Base-by-base conservation (phyloP, 2,797 vertebrate species). In the Champsocephalus esox region DNA sequence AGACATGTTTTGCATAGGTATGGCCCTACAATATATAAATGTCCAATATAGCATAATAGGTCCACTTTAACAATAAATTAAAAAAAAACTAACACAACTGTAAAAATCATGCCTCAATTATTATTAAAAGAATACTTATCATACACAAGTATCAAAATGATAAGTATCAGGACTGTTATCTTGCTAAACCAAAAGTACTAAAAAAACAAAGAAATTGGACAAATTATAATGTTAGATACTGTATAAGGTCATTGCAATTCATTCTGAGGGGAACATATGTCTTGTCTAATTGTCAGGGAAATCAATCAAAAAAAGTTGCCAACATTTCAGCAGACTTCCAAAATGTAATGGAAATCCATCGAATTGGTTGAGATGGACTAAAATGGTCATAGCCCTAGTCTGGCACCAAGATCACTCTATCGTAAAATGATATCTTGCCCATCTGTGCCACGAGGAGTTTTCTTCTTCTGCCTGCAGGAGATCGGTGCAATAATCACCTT, bases 401-500 rank as follows among this genome's bases (percentile, higher is more conserved):
- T 13, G 45, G 9, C 21, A 21, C 7, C 51, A 34, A 41, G 3
- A 10, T 51, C 16, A 21, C 21, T 45, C 13, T 0, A 16, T 58
- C 19, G 7, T 5, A 48, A 12, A 49, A 56, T 51, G n/a, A 21
- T 52, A 28, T 65, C 0, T 19, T 12, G 2, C 12, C n/a, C 32
- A 63, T 73, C 62, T 68, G 28, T 34, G 13, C 28, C 19, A 11
- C n/a, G 28, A 21, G 7, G 46, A 34, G 52, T 38, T 63, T 55
- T 45, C n/a, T 62, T 68, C 14, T 50, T 62, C 55, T 62, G 49
- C 62, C 69, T 73, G 65, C 59, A 61, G 34, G 70, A 81, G 58
- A 63, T 56, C 57, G 54, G 57, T 16, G 38, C 71, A 62, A 87
- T 82, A 81, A 85, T 86, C 75, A 81, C 50, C 83, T 67, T 46